phyloP scores from a whole-genome alignment of 2,888 invertebrate genomes.

The Caenorhabditis sp. region DNA sequence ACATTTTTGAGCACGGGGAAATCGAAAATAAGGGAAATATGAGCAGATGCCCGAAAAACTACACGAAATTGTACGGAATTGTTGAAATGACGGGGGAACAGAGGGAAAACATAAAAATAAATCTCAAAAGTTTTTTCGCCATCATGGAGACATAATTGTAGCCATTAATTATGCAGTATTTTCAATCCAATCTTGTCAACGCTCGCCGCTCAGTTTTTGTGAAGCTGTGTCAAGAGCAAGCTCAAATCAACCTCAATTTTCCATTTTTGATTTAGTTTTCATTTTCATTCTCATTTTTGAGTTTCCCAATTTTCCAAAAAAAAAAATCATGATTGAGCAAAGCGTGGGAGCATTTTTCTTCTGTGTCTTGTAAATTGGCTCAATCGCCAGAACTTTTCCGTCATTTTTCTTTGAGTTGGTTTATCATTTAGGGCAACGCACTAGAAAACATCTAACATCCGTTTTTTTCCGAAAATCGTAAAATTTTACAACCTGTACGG shows the following conservation, averaged over 20 bases:
- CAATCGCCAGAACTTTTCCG: slow-evolving; percentile 23
- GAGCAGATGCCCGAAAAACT: no score
- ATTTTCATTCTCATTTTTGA: background rate
- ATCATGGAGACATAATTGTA: slow-evolving; percentile 21
- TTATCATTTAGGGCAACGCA: slow-evolving; percentile 29
- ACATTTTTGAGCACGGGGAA: background rate
- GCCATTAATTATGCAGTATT: slow-evolving; percentile 54
- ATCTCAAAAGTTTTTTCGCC: background rate
- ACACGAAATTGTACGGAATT: no score
- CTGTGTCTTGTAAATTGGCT: slow-evolving; percentile 44
- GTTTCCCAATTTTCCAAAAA: no score
- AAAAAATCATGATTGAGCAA: no score
- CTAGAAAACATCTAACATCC: slow-evolving; percentile 30
- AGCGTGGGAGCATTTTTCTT: no score
- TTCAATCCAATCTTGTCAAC: slow-evolving; percentile 40
- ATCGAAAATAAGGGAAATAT: background rate
- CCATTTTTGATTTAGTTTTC: background rate
- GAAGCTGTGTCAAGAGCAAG: no score
- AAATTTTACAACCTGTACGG: no score
- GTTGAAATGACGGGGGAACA: no score
- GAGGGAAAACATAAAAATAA: background rate
- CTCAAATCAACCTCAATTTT: no score
- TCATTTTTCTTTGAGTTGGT: slow-evolving; percentile 8
- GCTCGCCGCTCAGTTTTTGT: no score
- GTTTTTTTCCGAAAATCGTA: background rate